These are phyloP conservation scores for Cebuella pygmaea DNA, from an alignment of 2,797 vertebrate species.

Conservation along the genomic window DNA sequence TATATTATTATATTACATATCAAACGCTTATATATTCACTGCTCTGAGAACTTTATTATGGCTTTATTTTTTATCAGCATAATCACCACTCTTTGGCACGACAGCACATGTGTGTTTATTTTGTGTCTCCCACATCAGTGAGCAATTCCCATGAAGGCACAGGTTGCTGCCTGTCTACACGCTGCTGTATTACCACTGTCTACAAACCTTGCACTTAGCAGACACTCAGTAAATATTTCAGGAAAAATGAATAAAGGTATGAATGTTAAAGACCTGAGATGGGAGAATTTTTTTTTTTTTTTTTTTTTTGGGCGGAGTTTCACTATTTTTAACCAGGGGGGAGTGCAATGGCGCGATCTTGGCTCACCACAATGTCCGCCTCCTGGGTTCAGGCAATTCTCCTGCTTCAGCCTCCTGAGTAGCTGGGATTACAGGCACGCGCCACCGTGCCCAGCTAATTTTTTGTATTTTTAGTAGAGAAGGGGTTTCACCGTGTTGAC, in stretches of 20 bases:
- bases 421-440: no score
- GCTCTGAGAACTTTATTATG: background rate
- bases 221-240: background rate
- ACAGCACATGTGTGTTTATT: accelerated
- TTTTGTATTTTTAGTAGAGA: no score
- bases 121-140: background rate
- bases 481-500: no score
- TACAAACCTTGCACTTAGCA: no score
- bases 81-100: background rate
- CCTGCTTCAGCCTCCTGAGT: no score
- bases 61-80: background rate
- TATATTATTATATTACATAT: background rate
- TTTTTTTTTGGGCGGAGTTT: no score
- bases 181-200: background rate
- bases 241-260: background rate
- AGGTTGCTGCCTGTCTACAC: background rate
- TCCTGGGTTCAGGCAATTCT: no score
- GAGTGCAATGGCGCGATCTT: no score
- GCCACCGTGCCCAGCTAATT: no score
- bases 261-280: background rate
- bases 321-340: no score
- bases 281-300: background rate
- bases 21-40: background rate
- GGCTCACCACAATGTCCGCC: no score
- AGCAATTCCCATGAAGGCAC: background rate